Evolutionary conservation across 2,888 invertebrate species (phyloP).

Genomic region (Caradrina clavipalpis): DNA sequence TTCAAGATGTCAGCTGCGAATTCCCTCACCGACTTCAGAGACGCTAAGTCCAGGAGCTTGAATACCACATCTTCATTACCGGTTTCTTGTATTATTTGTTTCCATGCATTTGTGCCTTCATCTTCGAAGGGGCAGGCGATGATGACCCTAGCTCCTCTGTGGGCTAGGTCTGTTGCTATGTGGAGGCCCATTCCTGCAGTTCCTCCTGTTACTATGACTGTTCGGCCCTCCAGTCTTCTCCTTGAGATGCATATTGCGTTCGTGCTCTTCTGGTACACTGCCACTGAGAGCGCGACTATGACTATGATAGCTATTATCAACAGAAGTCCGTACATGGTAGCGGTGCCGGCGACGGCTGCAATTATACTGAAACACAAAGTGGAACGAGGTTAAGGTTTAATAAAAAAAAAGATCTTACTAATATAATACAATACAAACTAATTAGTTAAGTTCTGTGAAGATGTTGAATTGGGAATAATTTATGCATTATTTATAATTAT

Average conservation of each 20-base stretch:
- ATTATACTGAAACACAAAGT: slow-evolving; percentile 6
- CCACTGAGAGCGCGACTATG: slow-evolving; percentile 26
- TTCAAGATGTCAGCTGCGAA: slow-evolving; percentile 94
- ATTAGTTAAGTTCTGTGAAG: too few species aligned
- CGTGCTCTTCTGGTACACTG: slow-evolving; percentile 61
- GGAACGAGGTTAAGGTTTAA: too few species aligned
- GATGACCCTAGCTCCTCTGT: slow-evolving; percentile 77
- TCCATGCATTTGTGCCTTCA: slow-evolving; percentile 80
- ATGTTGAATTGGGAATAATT: too few species aligned
- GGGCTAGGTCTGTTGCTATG: slow-evolving; percentile 77
- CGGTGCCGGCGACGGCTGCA: neutral
- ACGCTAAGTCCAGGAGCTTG: slow-evolving; percentile 93
- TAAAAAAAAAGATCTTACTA: too few species aligned
- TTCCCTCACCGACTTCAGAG: slow-evolving; percentile 93
- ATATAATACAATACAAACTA: too few species aligned
- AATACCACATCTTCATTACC: slow-evolving; percentile 92
- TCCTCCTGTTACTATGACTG: slow-evolving; percentile 75
- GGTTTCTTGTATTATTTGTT: slow-evolving; percentile 91
- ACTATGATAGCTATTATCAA: slow-evolving; percentile 27
- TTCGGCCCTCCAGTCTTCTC: slow-evolving; percentile 56
- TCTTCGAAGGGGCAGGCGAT: slow-evolving; percentile 78
- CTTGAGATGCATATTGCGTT: slow-evolving; percentile 54
- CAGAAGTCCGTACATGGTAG: slow-evolving; percentile 30
- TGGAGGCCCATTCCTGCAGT: slow-evolving; percentile 78
- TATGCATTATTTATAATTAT: too few species aligned